Percentiles rank a stretch among this genome's conserved stretches.
phyloP scores from a whole-genome alignment of 1,140 invertebrate species.

The Thaumetopoea pityocampa region DNA sequence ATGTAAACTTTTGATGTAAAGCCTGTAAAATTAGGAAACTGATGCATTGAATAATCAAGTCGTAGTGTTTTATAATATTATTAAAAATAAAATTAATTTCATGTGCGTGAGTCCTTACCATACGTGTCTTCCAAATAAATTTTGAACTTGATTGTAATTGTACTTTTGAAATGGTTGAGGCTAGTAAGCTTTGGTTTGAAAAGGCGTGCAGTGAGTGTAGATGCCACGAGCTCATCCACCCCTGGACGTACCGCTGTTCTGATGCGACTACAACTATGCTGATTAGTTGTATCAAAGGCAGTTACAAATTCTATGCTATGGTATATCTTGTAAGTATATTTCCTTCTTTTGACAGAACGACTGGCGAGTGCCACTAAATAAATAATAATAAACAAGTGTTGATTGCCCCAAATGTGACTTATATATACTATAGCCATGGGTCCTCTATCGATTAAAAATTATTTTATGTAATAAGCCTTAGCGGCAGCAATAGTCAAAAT shows the following conservation, averaged over 20 bases:
- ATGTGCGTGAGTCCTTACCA: background rate
- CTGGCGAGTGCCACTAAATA: too few relatives aligned
- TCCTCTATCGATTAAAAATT: too few relatives aligned
- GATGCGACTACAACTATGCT: constrained; percentile 67
- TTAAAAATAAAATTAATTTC: background rate
- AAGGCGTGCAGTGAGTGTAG: constrained; percentile 43
- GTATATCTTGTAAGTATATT: constrained; percentile 65
- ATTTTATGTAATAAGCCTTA: too few relatives aligned
- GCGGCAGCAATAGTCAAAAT: too few relatives aligned
- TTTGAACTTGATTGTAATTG: background rate
- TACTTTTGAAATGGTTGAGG: constrained; percentile 62
- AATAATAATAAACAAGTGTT: too few relatives aligned
- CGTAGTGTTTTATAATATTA: constrained; percentile 1
- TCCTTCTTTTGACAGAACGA: background rate
- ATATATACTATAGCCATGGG: too few relatives aligned
- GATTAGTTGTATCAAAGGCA: constrained; percentile 58
- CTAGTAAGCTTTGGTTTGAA: constrained; percentile 70
- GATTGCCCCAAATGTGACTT: too few relatives aligned
- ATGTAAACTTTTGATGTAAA: too few relatives aligned
- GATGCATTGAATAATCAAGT: too few relatives aligned
- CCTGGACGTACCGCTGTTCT: constrained; percentile 62
- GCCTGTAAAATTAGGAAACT: too few relatives aligned
- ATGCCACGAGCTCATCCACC: constrained; percentile 65
- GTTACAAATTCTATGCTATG: constrained; percentile 73
- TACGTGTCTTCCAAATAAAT: constrained; percentile 5